Evolutionary conservation across 2,113 vertebrate species (phyloP), one percentile per base, ranked within the genome.

Genomic region (Felis chaus): DNA sequence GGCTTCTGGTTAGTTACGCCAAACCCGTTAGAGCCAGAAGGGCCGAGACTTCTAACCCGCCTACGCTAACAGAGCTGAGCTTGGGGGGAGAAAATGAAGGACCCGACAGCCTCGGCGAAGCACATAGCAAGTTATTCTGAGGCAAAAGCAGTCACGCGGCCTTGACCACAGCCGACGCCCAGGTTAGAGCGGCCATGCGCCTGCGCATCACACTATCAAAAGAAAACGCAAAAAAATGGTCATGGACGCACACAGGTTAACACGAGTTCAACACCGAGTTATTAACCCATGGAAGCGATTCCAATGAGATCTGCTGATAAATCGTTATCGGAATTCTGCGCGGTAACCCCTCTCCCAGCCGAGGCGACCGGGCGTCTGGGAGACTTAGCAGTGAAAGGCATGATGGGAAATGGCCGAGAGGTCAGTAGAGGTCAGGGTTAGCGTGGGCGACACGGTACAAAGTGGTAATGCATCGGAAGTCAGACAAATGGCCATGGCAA

Each of bases 401-500:
- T 61, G 53, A 95, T 36, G 11, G 3, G 57, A 88, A 96, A 94
- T 93, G 57, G 95, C 92, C 68, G 78, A 74, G 48, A 89, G 71
- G 94, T 81, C 97, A 97, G 98, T 97, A 48, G 74, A 78, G 97
- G 96, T 86, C 71, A 78, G 41, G 55, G 97, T 99, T 98, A 86
- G 98, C 98, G 97, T 85, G 98, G 89, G 50, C 41, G 97, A 96
- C 97, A 96, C 57, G 33, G 95, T 31, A 80, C 76, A 68, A 68
- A 91, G 97, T 29, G 85, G 86, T 0, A 95, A 10, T 92, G 87
- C 86, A 78, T 80, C 93, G 4, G 80, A 95, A 83, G 84, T 89
- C 96, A 97, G 97, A 98, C 97, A 97, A 96, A 95, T 95, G 98
- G 98, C 98, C 98, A 98, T 98, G 98, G 98, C 98, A 97, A 82